phyloP scores from a whole-genome alignment of 2,888 invertebrate species.

The Cheilosia vulpina region DNA sequence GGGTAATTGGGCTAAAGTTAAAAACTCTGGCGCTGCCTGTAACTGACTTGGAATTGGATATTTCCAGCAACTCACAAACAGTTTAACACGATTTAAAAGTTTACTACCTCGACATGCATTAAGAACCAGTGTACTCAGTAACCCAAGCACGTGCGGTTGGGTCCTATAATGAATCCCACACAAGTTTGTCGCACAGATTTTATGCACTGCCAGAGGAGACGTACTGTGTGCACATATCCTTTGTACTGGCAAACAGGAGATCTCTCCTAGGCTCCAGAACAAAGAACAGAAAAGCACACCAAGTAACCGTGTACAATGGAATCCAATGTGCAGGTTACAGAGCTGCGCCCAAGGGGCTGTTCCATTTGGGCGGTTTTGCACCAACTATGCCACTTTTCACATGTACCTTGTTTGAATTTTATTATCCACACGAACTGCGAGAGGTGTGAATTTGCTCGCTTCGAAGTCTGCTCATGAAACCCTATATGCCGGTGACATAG shows the following conservation, averaged over 20 bases:
- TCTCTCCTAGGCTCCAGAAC: background rate
- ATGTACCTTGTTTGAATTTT: constrained; percentile 8
- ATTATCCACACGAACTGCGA: constrained; percentile 11
- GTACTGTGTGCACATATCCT: background rate
- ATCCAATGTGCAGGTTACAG: constrained; percentile 1
- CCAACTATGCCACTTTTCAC: background rate
- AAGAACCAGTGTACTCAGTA: background rate
- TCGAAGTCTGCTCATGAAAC: constrained; percentile 2
- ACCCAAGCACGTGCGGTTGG: constrained; percentile 13
- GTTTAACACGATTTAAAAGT: background rate
- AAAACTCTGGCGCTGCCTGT: too few relatives aligned
- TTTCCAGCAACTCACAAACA: background rate
- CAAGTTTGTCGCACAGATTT: constrained; percentile 7
- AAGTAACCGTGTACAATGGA: constrained; percentile 9
- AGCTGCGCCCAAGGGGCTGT: background rate
- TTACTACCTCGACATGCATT: background rate
- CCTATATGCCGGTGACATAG: constrained; percentile 14
- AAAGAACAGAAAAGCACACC: background rate
- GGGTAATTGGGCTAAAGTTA: too few relatives aligned
- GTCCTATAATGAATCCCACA: constrained; percentile 11
- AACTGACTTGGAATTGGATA: too few relatives aligned
- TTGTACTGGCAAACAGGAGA: constrained; percentile 7
- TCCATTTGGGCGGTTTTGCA: background rate
- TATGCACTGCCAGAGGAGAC: background rate
- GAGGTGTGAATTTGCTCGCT: constrained; percentile 4